Conservation (phyloP, 2,888 invertebrate species). For the Ormyrus pomaceus region DNA sequence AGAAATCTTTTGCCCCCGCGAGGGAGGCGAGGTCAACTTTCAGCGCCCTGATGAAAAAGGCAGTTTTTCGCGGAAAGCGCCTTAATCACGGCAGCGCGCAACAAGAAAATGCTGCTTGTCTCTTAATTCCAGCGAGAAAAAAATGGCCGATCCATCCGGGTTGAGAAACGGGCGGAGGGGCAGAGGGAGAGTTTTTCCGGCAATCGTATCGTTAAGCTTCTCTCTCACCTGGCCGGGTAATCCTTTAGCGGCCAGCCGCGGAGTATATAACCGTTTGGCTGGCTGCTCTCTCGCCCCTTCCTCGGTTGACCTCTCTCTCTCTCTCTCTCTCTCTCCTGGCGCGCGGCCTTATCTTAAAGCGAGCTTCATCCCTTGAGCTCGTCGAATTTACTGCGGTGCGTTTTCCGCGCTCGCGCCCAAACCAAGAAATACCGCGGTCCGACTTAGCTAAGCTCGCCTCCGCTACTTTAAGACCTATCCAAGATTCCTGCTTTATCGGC, state of each 20-base stretch:
- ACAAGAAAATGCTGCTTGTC: too few relatives aligned
- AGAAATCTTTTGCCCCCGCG: too few relatives aligned
- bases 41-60: neutral
- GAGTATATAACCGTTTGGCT: slow-evolving; percentile 38
- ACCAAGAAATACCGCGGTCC: slow-evolving; percentile 44
- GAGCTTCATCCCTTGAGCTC: slow-evolving; percentile 55
- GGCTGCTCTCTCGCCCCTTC: neutral
- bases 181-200: neutral
- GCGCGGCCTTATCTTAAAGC: slow-evolving; percentile 20
- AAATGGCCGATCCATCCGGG: too few relatives aligned
- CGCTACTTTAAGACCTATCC: neutral
- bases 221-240: slow-evolving; percentile 16
- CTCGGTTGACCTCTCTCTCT: slow-evolving; percentile 37
- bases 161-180: too few relatives aligned
- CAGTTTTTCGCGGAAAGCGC: too few relatives aligned
- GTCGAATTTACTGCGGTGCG: slow-evolving; percentile 53
- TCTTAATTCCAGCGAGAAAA: too few relatives aligned
- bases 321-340: slow-evolving; percentile 16
- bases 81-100: too few relatives aligned
- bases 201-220: slow-evolving; percentile 41
- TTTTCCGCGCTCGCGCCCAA: slow-evolving; percentile 38
- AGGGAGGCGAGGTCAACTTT: neutral
- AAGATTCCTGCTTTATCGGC: neutral
- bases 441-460: neutral
- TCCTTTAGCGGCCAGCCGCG: slow-evolving; percentile 23